Base-by-base conservation (phyloP, 2,888 invertebrate genomes). In the Drosophila sordidula region DNA sequence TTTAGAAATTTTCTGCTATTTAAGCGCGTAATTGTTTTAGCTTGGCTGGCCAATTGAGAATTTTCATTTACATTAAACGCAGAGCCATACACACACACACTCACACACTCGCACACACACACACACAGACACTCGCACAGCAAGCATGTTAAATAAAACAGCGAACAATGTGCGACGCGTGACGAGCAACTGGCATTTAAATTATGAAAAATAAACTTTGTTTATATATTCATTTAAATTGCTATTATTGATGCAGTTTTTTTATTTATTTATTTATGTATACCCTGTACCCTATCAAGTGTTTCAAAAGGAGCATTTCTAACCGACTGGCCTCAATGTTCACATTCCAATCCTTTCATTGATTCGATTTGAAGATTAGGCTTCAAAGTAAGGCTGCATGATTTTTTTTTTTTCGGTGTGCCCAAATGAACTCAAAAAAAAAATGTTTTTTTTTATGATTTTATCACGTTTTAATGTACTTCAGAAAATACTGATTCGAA, bases 1-100 rank as follows among this genome's bases (percentile, higher is more conserved):
- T 85, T 83, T 85, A 75, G 85, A 82, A 75, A 85, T 82, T 82
- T 73, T 70, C 73, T 78, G 83, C 71, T 75, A 80, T 83, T 85
- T 85, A 75, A 75, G 71, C 78, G 78, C 75, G 64, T 85, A 85
- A 83, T 80, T 80, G 86, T 82, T 80, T 78, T 73, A 73, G 69
- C 72, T 65, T 74, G 42, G 50, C 57, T 34, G 63, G 56, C 68
- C 62, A 83, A 76, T 77, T 64, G 74, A 76, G 63, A 75, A 78
- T 71, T 73, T 83, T 70, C 65, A 82, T 82, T 85, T 80, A 69
- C 65, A 80, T 70, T 75, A 59, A 56, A 59, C 45, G 42, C 47
- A 52, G 16, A n/a, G n/a, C n/a, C 29, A 45, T 11, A 42, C 14
- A 18, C 32, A 18, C 12, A 34, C 9, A 9, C 29, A 29, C 29